These are phyloP conservation scores for Melanotus villosus DNA, from an alignment of 2,888 invertebrate species.

Conservation along the genomic window DNA sequence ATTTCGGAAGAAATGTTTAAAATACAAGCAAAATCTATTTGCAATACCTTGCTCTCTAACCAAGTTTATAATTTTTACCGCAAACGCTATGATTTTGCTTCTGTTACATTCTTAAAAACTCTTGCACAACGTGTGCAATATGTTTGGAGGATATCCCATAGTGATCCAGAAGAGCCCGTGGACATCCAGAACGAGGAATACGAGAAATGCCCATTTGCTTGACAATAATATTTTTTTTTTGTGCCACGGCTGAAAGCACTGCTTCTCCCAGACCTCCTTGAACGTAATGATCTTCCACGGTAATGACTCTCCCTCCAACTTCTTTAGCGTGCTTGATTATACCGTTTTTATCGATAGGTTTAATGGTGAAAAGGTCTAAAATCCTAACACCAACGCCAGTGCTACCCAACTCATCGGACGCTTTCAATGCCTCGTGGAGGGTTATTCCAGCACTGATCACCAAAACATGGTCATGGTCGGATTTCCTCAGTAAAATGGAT, in stretches of 20 bases:
- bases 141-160: constrained; percentile 90
- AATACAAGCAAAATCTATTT: too few relatives aligned
- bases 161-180: constrained; percentile 86
- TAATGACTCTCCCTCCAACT: constrained; percentile 86
- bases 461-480: constrained; percentile 83
- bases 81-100: too few relatives aligned
- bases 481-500: constrained; percentile 84
- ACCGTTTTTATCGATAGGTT: constrained; percentile 89
- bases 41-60: too few relatives aligned
- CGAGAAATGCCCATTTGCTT: constrained; percentile 85
- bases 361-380: constrained; percentile 96
- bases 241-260: constrained; percentile 85
- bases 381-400: constrained; percentile 84
- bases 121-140: constrained; percentile 80
- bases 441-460: constrained; percentile 96
- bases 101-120: constrained; percentile 72
- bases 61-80: too few relatives aligned
- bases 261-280: constrained; percentile 98
- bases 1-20: too few relatives aligned
- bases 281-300: constrained; percentile 98
- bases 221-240: constrained; percentile 79
- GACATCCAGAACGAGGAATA: constrained; percentile 95
- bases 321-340: constrained; percentile 84
- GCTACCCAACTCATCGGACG: constrained; percentile 82
- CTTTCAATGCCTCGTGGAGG: constrained; percentile 89